Evolutionary conservation across 2,113 vertebrate species (phyloP), one percentile per base, ranked within the genome.

Genomic region (Hipposideros armiger): DNA sequence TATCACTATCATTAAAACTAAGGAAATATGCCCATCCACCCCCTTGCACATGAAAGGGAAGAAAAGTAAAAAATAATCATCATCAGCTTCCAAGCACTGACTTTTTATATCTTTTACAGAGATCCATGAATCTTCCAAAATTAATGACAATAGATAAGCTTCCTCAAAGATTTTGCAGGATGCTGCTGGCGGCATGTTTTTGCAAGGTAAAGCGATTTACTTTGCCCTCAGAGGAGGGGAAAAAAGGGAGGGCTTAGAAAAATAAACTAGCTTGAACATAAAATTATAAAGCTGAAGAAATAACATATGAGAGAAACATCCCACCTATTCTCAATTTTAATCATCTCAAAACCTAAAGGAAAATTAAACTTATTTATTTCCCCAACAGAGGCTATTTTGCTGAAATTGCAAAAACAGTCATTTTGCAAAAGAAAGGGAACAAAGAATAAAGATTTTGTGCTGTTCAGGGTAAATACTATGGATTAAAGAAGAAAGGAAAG

Each of bases 241-340:
- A 58, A 67, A 62, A 56, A 40, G 42, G 45, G 81, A 96, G 45
- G 87, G 72, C 89, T 87, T 91, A 93, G 95, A 81, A 97, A 95
- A 97, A 96, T 96, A 97, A 98, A 97, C 91, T 87, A 93, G 47
- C 80, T 93, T 87, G 94, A 96, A 97, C 85, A 96, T 95, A 96
- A 97, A 97, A 97, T 96, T 84, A 97, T 73, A 93, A 97, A 92
- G 78, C 93, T 92, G 80, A 88, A 87, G 83, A 95, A 97, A 94
- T 96, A 97, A 91, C 87, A 91, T 77, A 81, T 58, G 91, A 97
- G 95, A 94, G 83, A 96, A 95, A 93, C 70, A 94, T 72, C 94
- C 91, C 36, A 94, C 94, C 91, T 92, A 73, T 42, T 94, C 93
- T 95, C 93, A 91, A 77, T 96, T 96, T 97, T 97, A 96, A 96